A percentile compares a stretch with the other conserved stretches of the same genome.
phyloP scores from a whole-genome alignment of 1,140 invertebrate genomes.

The Steinernema khuongi region DNA sequence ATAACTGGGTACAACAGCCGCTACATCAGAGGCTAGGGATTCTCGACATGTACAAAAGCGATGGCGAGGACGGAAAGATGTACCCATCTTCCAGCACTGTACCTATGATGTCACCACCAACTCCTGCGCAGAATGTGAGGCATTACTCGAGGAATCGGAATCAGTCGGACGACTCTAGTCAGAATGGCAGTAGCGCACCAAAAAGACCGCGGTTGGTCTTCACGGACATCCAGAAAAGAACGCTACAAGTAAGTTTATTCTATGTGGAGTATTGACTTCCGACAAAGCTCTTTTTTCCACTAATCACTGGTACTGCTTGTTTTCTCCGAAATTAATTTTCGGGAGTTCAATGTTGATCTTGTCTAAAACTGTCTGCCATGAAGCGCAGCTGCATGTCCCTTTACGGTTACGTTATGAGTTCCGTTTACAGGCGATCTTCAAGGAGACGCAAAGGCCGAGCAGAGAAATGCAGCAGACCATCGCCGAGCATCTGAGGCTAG shows the following conservation, averaged over 20 bases:
- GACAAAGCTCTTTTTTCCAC: background rate
- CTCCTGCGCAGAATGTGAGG: conserved; percentile 52
- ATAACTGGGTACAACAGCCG: conserved; percentile 58
- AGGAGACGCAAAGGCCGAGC: conserved; percentile 97
- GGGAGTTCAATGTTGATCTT: background rate
- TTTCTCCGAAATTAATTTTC: background rate
- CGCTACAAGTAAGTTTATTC: conserved; percentile 76
- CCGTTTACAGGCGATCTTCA: conserved; percentile 60
- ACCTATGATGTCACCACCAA: conserved; percentile 47
- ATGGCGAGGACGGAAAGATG: conserved; percentile 31
- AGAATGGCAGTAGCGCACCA: conserved; percentile 61
- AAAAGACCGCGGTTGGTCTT: conserved; percentile 99
- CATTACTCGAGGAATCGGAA: conserved; percentile 28
- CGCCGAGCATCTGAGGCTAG: conserved; percentile 87
- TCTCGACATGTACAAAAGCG: conserved; percentile 58
- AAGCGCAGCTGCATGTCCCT: no score
- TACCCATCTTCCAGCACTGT: conserved; percentile 10
- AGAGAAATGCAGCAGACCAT: conserved; percentile 99
- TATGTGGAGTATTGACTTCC: no score
- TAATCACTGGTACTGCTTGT: background rate
- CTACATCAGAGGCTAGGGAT: conserved; percentile 51
- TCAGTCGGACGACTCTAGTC: background rate
- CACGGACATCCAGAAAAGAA: conserved; percentile 97
- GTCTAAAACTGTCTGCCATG: background rate
- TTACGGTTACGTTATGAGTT: no score